phyloP scores from a whole-genome alignment of 2,797 vertebrate genomes.

The Aselliscus stoliczkanus region DNA sequence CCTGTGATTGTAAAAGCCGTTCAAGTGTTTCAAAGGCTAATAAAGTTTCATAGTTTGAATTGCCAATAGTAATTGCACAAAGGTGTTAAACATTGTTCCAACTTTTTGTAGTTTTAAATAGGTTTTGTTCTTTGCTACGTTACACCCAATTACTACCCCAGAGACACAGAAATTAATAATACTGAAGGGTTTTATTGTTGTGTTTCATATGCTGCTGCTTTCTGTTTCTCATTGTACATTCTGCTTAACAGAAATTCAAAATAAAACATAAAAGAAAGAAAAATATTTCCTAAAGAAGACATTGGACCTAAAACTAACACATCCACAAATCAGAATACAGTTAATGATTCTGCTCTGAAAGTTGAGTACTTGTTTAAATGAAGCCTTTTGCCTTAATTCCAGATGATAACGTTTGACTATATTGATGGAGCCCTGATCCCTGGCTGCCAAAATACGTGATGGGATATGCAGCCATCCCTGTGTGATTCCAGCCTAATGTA shows the following conservation, averaged over 20 bases:
- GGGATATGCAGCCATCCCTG: background rate
- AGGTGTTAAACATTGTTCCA: background rate
- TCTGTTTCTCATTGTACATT: background rate
- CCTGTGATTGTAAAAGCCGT: background rate
- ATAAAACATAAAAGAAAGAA: background rate
- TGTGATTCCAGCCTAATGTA: background rate
- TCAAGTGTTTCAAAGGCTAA: conserved; percentile 2
- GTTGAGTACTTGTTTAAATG: background rate
- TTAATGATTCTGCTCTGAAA: background rate
- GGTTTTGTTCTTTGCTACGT: background rate
- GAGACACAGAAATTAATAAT: background rate
- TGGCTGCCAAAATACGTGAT: background rate
- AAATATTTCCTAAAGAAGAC: background rate
- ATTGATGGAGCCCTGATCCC: background rate
- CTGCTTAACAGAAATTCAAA: background rate
- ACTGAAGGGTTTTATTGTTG: background rate
- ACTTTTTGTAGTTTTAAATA: background rate
- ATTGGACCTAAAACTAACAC: background rate
- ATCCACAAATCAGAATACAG: background rate
- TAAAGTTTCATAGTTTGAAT: background rate
- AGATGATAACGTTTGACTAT: background rate
- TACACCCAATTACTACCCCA: background rate
- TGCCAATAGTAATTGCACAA: background rate
- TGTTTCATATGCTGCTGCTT: background rate
- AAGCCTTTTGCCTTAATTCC: background rate